phyloP scores from a whole-genome alignment of 2,113 vertebrate genomes.

The Lophura nycthemera region DNA sequence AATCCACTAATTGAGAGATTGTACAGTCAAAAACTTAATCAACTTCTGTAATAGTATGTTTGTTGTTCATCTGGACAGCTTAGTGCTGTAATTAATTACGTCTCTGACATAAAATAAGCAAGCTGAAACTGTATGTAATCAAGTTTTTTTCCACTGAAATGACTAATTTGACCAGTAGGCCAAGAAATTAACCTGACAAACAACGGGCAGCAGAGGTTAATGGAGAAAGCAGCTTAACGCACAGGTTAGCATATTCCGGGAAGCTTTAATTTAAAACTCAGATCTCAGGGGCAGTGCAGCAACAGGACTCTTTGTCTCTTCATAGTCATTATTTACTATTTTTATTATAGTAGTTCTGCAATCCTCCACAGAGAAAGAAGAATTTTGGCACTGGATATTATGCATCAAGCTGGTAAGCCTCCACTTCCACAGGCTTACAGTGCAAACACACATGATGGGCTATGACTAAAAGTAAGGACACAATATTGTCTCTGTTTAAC shows the following conservation, averaged over 20 bases:
- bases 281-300: not conserved
- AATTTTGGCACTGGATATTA: not conserved
- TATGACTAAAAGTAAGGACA: not conserved
- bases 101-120: slow-evolving; percentile 2
- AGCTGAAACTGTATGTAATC: not conserved
- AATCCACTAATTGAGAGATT: not conserved
- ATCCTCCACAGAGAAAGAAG: not conserved
- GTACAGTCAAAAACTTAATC: not conserved
- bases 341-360: not conserved
- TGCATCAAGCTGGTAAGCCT: not conserved
- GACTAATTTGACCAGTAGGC: not conserved
- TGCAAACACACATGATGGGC: not conserved
- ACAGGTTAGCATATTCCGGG: not conserved
- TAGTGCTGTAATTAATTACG: not conserved
- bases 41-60: not conserved
- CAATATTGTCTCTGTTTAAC: not conserved
- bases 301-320: not conserved
- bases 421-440: not conserved
- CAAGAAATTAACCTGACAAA: not conserved
- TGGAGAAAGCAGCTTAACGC: not conserved
- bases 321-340: not conserved
- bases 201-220: not conserved
- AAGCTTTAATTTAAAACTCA: not conserved
- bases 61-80: not conserved
- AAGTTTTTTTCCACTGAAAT: not conserved